Base-by-base conservation (phyloP, 2,888 invertebrate genomes). In the Anaspis maculata region DNA sequence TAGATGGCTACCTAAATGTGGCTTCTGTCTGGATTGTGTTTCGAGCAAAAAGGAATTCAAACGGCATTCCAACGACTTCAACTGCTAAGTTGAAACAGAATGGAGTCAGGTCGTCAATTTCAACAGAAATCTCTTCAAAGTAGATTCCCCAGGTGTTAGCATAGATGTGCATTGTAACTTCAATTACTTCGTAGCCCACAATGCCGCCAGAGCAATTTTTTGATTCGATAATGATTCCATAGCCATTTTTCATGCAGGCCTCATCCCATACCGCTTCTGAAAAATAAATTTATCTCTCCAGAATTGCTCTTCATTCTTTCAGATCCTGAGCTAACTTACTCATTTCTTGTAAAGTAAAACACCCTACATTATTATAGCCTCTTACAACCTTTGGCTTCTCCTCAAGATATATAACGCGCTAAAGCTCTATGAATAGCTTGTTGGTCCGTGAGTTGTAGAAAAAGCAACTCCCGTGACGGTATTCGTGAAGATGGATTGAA, bases 121-220 rank as follows among this genome's bases (percentile, higher is more conserved):
- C 57, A 13, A 69, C 51, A 2, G 51, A 41, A n/a, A 69, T 48
- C 52, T 67, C 62, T 35, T 69, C 68, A 1, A 54, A 39, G 38
- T 69, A 69, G 16, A 55, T 49, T n/a, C 69, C 69, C 66, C 67
- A 69, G 2, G 68, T 67, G 30, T 61, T 66, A 1, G 66, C 62
- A 24, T 62, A 67, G n/a, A 65, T 57, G 47, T 56, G 61, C 15
- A 68, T 41, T 27, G 61, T 54, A 10, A 68, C 41, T 10, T 51
- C 44, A 4, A 54, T 34, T 1, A 46, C 46, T 37, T 56, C 56
- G 25, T 49, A 47, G 2, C 48, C 41, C 3, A 43, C 42, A 3
- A 69, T 28, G 5, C 39, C 21, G 2, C 57, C 52, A 7, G 36
- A 41, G n/a, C 38, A 34, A 0, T 51, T 51, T 16, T 57, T 52